phyloP scores from a whole-genome alignment of 1,140 invertebrate genomes.

The Euura saliciscinereae region DNA sequence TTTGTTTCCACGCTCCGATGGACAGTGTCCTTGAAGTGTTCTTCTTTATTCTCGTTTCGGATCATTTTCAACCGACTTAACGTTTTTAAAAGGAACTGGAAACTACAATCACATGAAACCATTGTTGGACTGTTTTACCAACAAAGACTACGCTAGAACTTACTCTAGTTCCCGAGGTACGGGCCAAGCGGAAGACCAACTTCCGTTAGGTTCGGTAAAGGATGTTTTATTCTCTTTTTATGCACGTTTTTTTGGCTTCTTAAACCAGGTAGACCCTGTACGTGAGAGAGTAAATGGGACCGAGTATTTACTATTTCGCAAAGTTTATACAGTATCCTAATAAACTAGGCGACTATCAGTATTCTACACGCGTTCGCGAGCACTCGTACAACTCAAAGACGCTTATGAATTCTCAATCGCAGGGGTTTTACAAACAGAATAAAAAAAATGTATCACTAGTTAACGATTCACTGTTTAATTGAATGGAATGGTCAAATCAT shows the following conservation, averaged over 20 bases:
- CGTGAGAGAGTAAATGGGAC: neutral
- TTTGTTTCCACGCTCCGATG: no score
- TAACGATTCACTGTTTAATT: no score
- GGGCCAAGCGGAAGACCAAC: neutral
- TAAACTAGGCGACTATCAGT: conserved; percentile 2
- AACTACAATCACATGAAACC: no score
- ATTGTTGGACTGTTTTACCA: no score
- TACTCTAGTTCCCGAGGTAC: neutral
- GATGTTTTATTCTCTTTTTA: neutral
- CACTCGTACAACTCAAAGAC: neutral
- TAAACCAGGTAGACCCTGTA: no score
- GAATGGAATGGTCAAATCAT: no score
- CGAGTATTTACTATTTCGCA: neutral
- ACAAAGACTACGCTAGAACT: neutral
- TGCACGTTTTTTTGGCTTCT: neutral
- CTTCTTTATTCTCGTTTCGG: no score
- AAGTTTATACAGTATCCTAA: neutral
- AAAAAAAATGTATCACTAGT: no score
- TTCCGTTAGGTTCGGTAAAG: neutral
- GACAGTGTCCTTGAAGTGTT: no score
- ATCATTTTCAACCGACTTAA: no score
- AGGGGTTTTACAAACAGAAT: no score
- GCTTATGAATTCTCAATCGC: neutral
- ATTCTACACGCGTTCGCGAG: neutral
- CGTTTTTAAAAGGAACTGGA: no score